These are phyloP conservation scores for Brachypterus glaber DNA, from an alignment of 2,888 invertebrate species.

Conservation along the genomic window DNA sequence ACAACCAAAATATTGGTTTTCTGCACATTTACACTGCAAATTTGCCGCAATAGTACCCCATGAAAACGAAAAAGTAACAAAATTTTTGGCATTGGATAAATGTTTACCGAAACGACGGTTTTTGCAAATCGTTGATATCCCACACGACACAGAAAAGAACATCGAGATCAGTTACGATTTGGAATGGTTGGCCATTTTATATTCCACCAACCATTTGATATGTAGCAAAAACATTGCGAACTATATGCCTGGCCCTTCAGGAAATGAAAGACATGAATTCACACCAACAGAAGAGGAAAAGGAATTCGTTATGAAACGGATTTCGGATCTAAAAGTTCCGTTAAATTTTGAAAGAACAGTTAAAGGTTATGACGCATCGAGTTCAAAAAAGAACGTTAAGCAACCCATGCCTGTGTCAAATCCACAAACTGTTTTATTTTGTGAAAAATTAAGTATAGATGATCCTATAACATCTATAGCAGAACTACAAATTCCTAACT, in stretches of 20 bases:
- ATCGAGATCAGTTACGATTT: conserved; percentile 65
- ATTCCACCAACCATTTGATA: conserved; percentile 79
- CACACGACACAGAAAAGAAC: conserved; percentile 47
- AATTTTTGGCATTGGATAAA: conserved; percentile 93
- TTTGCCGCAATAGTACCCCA: conserved; percentile 85
- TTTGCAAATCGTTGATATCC: conserved; percentile 66
- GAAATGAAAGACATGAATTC: conserved; percentile 56
- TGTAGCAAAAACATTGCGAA: conserved; percentile 57
- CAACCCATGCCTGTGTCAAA: conserved; percentile 49
- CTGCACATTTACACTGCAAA: conserved; percentile 94
- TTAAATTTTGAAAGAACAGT: conserved; percentile 71
- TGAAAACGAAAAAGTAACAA: conserved; percentile 51
- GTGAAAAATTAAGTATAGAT: conserved; percentile 61
- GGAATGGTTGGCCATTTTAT: conserved; percentile 90
- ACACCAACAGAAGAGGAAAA: conserved; percentile 69
- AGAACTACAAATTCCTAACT: conserved; percentile 10
- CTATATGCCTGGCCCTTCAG: conserved; percentile 76
- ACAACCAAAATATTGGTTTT: conserved; percentile 89
- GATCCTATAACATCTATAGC: conserved; percentile 55
- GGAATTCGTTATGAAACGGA: conserved; percentile 56
- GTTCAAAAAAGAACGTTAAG: conserved; percentile 23
- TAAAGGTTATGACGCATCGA: conserved; percentile 47
- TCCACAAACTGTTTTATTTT: conserved; percentile 59
- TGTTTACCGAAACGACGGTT: conserved; percentile 84
- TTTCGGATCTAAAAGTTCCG: conserved; percentile 64